Base-by-base conservation (phyloP, 1,140 invertebrate species). In the Ceratosolen solmsi region DNA sequence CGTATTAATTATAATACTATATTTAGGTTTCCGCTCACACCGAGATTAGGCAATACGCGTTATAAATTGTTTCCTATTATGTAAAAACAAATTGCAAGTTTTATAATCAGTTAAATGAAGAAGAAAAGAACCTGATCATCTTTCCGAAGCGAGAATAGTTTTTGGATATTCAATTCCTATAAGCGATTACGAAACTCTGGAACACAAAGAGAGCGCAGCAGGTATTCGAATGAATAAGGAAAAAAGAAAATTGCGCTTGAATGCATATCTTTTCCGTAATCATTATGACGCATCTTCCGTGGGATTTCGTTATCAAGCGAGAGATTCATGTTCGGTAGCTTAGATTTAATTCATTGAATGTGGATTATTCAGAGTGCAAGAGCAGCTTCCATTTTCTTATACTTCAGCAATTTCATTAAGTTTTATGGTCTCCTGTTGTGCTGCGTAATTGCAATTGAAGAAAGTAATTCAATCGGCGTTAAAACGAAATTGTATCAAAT, bases 381-480 rank as follows among this genome's bases (percentile, higher is more conserved):
- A 68, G 33, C 22, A 7, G 27, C 63, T 68, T 38, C 63, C 33
- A 68, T 68, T 68, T 38, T 68, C 33, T 68, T 38, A 38, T 68
- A 38, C 63, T n/a, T 38, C 17, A 68, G 30, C 70, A 72, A 72
- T 72, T 72, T 72, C 70, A 51, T 72, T 72, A 17, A 25, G 38
- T 38, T 72, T 51, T 51, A 72, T 3, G 41, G 41, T 72, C 70
- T 49, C 38, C 25, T 51, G 41, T 46, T 36, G 41, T 25, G 70
- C 46, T 51, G 41, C 70, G 70, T 72, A 72, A 49, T 72, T 72
- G 38, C 25, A 72, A 72, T 72, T 51, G 70, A 72, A 51, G 38
- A 72, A 72, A 49, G 70, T 72, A 72, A 72, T 72, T 51, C 70
- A 51, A 49, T 72, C 70, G 70, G 2, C 70, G 70, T 49, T 46